Base-by-base conservation (phyloP, 2,113 vertebrate genomes). In the Ammodytes marinus region DNA sequence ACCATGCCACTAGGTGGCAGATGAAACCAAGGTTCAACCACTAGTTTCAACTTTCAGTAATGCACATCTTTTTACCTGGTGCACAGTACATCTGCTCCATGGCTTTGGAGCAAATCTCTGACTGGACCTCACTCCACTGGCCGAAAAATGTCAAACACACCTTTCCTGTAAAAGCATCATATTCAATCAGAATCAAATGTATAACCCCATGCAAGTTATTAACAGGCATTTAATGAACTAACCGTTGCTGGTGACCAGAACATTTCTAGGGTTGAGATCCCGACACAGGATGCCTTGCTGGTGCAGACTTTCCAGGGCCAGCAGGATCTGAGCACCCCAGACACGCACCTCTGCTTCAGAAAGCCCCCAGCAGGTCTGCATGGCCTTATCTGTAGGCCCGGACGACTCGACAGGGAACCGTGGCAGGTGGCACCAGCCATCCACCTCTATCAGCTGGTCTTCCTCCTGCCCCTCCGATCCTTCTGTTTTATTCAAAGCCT, bases 91-190 rank as follows among this genome's bases (percentile, higher is more conserved):
- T 96, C 76, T 96, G 90, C 45, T 98, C 97, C 84, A 63, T 75
- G 2, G 98, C 96, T 87, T 93, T 95, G 40, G 88, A 89, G 95
- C 95, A 95, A 67, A 91, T 97, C 65, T 95, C 96, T 8, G 95
- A 94, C 89, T 99, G 97, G 87, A 99, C 97, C 58, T 99, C 97
- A 17, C 97, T 96, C 98, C 98, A 99, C 91, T 99, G 98, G 85
- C 98, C 97, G 81, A 99, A 99, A 89, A 98, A 99, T 0, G 98
- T 99, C 91, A 99, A 95, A 80, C 95, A 95, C 82, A 97, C 73
- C 2, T 97, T 97, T 86, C 98, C 98, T 99, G 91, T 82, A 64
- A 58, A 85, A 66, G 92, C 42, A 86, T 63, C 11, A 71, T 7
- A 0, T 58, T 46, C 39, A n/a, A 40, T 75, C n/a, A 76, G 45